Conservation (phyloP, 2,113 vertebrate genomes). For the rat (Rattus norvegicus) region GRCr8 NC_086020.1:194551001-194551500, state of each 20-base stretch:
- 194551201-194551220: slow-evolving; percentile 17
- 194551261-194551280: background rate
- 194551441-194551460: slow-evolving; percentile 43
- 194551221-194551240: background rate
- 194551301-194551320: background rate
- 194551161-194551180: background rate
- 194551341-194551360: background rate
- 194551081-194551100: background rate
- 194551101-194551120: rapidly evolving
- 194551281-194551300: background rate
- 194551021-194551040: background rate
- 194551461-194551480: slow-evolving; percentile 20
- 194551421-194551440: slow-evolving; percentile 26
- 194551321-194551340: background rate
- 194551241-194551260: slow-evolving; percentile 6
- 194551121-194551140: background rate
- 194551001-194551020: background rate
- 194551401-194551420: slow-evolving; percentile 18
- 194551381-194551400: background rate
- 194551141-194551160: background rate
- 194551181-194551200: background rate
- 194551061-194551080: background rate
- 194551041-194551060: background rate
- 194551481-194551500: slow-evolving; percentile 53
- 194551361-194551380: background rate